Conservation (phyloP, 2,113 vertebrate genomes). For the Indicator indicator region DNA sequence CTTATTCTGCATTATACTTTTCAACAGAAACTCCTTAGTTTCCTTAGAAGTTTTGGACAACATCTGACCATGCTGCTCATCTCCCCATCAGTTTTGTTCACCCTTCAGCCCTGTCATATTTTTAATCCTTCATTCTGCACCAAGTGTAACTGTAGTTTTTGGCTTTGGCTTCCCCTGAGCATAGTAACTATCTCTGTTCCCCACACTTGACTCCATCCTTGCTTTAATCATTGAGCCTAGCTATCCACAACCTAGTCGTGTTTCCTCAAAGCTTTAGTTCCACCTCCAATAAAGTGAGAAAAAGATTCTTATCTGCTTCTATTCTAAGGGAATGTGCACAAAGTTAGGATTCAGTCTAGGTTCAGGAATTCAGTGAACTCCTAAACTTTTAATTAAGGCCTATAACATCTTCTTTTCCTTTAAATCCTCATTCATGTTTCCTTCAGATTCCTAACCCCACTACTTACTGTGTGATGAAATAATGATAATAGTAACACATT, state of each 20-base stretch:
- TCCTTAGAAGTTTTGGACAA: background rate
- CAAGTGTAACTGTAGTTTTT: background rate
- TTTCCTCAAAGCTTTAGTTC: constrained; percentile 12
- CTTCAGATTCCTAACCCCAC: background rate
- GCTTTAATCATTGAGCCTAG: constrained; percentile 3
- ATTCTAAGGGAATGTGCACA: background rate
- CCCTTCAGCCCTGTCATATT: background rate
- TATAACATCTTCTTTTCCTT: background rate
- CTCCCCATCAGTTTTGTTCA: background rate
- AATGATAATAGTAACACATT: background rate
- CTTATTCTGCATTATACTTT: background rate
- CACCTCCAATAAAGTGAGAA: background rate
- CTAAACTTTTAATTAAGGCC: background rate
- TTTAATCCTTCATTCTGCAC: background rate
- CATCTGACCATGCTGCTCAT: background rate
- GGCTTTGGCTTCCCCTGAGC: background rate
- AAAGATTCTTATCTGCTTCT: background rate
- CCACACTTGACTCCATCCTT: background rate
- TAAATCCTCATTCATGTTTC: background rate
- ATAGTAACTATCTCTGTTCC: constrained; percentile 3
- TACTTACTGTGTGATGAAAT: background rate
- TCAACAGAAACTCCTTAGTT: background rate
- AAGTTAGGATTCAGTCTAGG: background rate
- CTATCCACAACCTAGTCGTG: background rate
- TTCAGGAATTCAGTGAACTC: background rate